A percentile compares a stretch with the other conserved stretches of the same genome.
phyloP scores from a whole-genome alignment of 2,113 vertebrate species.

The Agapornis roseicollis region DNA sequence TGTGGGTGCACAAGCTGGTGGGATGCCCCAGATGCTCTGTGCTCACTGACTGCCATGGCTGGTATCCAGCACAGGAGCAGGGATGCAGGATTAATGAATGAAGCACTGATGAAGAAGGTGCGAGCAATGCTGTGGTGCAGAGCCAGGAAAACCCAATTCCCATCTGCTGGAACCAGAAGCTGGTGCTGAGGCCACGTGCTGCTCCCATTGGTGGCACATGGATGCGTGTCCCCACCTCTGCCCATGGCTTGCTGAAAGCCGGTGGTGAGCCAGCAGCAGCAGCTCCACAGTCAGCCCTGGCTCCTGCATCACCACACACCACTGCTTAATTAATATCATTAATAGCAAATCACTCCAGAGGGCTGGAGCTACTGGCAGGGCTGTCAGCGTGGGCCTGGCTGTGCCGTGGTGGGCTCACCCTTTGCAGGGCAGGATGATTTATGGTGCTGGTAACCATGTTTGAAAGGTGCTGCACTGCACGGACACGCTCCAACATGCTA shows the following conservation, averaged over 20 bases:
- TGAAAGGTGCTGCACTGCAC: not conserved
- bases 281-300: not conserved
- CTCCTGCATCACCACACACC: slow-evolving; percentile 44
- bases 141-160: not conserved
- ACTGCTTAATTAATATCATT: slow-evolving; percentile 74
- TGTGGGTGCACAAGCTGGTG: accelerated
- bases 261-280: accelerated
- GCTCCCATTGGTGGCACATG: accelerated
- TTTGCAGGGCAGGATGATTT: not conserved
- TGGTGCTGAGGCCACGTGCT: not conserved
- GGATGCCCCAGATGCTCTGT: not conserved
- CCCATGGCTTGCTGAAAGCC: accelerated
- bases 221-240: not conserved
- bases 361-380: not conserved
- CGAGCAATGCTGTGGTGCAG: not conserved
- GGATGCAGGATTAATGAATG: not conserved
- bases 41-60: not conserved
- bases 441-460: not conserved
- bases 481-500: not conserved
- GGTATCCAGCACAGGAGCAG: not conserved
- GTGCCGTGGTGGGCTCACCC: not conserved
- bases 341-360: slow-evolving; percentile 70
- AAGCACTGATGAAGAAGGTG: not conserved
- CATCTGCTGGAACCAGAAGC: not conserved
- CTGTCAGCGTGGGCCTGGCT: not conserved